phyloP scores from a whole-genome alignment of 2,113 vertebrate genomes.

The Panurus biarmicus region DNA sequence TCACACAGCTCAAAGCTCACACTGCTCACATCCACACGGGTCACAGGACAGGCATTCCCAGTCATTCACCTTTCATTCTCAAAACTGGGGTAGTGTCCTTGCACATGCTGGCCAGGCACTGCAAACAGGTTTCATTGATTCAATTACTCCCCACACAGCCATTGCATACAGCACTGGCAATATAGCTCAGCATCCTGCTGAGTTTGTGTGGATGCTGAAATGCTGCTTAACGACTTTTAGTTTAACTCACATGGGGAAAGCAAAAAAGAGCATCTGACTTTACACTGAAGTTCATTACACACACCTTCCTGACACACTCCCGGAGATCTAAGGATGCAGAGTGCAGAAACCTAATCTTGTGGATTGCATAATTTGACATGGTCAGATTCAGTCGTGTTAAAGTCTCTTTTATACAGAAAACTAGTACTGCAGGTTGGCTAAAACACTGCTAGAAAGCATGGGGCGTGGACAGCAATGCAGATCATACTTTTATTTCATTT shows the following conservation, averaged over 20 bases:
- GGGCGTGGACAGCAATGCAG: not conserved
- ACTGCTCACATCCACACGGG: not conserved
- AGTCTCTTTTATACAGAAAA: not conserved
- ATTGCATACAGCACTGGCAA: not conserved
- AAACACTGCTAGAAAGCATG: not conserved
- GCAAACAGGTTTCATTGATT: not conserved
- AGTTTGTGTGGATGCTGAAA: not conserved
- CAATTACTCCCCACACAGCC: not conserved
- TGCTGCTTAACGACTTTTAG: not conserved
- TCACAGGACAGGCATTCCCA: not conserved
- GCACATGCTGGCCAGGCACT: not conserved
- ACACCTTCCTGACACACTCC: not conserved
- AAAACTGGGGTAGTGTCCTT: not conserved
- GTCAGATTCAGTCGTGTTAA: not conserved
- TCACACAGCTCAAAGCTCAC: rapidly evolving
- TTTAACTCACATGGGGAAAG: not conserved
- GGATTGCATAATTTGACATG: not conserved
- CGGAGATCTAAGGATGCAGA: not conserved
- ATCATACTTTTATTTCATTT: not conserved
- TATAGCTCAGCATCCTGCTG: not conserved
- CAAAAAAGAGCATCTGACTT: not conserved
- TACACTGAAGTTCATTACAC: not conserved
- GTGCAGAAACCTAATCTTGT: not conserved
- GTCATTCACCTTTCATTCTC: not conserved
- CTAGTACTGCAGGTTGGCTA: not conserved